Conservation (phyloP, 2,797 vertebrate species). For the Cossypha heuglini region DNA sequence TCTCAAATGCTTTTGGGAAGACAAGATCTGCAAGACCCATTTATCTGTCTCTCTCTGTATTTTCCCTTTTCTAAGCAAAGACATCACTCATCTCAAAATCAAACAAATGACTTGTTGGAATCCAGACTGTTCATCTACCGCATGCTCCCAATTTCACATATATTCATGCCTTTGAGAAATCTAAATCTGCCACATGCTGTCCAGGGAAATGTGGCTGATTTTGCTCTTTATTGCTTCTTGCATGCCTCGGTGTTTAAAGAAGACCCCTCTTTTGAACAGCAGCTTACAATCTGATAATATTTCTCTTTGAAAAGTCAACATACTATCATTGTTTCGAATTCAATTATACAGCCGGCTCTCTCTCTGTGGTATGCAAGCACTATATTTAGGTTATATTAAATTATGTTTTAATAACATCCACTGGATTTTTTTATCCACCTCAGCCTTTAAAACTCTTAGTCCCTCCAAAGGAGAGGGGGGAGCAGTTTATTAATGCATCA, state of each 20-base stretch:
- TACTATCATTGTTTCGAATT: slow-evolving; percentile 62
- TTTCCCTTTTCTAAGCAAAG: neutral
- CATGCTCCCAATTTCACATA: slow-evolving; percentile 4
- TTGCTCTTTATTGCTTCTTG: slow-evolving; percentile 49
- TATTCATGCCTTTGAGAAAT: slow-evolving; percentile 3
- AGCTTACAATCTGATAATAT: slow-evolving; percentile 67
- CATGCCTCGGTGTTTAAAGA: slow-evolving; percentile 43
- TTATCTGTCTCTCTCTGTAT: neutral
- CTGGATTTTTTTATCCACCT: slow-evolving; percentile 64
- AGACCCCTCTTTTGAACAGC: slow-evolving; percentile 51
- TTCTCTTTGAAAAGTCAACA: slow-evolving; percentile 68
- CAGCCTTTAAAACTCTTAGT: slow-evolving; percentile 66
- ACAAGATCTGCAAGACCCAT: neutral
- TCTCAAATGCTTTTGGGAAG: neutral
- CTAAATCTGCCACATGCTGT: slow-evolving; percentile 19
- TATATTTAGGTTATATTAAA: slow-evolving; percentile 67
- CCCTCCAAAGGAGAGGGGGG: slow-evolving; percentile 47
- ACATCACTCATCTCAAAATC: neutral
- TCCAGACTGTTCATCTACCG: neutral
- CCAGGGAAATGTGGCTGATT: neutral
- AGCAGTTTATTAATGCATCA: slow-evolving; percentile 76
- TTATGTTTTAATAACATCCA: slow-evolving; percentile 68
- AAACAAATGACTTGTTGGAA: neutral
- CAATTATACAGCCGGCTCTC: slow-evolving; percentile 40
- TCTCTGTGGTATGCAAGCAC: slow-evolving; percentile 30